Evolutionary conservation across 1,140 invertebrate genomes (phyloP).

Genomic region (Ladona fulva): DNA sequence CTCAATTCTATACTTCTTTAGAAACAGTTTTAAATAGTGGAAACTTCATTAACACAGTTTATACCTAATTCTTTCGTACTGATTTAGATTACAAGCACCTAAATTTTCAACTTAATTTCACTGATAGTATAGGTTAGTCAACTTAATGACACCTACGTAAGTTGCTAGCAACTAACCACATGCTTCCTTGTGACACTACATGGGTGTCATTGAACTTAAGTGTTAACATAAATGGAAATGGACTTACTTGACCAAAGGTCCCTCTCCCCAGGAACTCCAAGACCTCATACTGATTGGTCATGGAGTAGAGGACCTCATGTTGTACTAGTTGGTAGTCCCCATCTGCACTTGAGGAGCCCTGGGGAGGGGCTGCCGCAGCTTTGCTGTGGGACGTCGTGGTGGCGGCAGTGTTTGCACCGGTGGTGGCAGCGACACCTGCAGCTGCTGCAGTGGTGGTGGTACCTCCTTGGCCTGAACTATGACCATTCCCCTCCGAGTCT

Average conservation of each 20-base stretch:
- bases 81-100: too few species aligned
- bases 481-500: conserved; percentile 54
- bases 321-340: conserved; percentile 97
- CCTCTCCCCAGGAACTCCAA: conserved; percentile 96
- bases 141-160: too few species aligned
- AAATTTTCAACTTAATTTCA: too few species aligned
- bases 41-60: too few species aligned
- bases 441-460: conserved; percentile 30
- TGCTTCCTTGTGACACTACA: too few species aligned
- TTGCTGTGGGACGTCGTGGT: conserved; percentile 74
- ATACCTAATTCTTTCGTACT: too few species aligned
- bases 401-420: conserved; percentile 31
- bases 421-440: conserved; percentile 25
- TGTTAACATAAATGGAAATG: too few species aligned
- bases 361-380: conserved; percentile 35
- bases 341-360: conserved; percentile 63
- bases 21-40: too few species aligned
- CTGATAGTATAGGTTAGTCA: too few species aligned
- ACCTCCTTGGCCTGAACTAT: conserved; percentile 34
- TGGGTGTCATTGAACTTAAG: too few species aligned
- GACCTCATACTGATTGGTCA: conserved; percentile 89
- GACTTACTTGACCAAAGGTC: conserved; percentile 84
- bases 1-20: too few species aligned
- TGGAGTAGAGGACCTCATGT: conserved; percentile 95
- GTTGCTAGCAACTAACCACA: too few species aligned